Base-by-base conservation (phyloP, 2,113 vertebrate genomes). In the Butorides virescens region DNA sequence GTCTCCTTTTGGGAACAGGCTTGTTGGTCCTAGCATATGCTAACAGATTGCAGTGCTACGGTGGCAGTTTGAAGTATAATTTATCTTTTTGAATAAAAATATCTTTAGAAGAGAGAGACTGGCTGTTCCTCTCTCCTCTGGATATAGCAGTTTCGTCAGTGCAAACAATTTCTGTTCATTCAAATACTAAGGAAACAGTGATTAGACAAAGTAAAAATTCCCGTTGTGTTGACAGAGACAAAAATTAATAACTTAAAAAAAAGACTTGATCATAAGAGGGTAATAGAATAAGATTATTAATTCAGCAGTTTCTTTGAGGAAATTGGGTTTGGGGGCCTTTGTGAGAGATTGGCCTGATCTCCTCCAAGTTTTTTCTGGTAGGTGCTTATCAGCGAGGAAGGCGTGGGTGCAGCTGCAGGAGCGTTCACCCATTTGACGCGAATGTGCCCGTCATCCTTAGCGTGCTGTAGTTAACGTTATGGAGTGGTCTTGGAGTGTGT, bases 31-130 rank as follows among this genome's bases (percentile, higher is more conserved):
- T 95, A 14, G 1, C 52, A 7, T 37, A 47, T 39, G 7, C 65
- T 81, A 82, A 77, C 88, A 93, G 86, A 74, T 81, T 95, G 93
- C 61, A 86, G 86, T 81, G 73, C 75, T 94, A 16, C 7, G 3
- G 68, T 91, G 88, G 65, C 80, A 81, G 76, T 73, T 89, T 53
- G 67, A 52, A 77, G 42, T 59, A 59, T 32, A 68, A 39, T 93
- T 86, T 90, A 36, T 92, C 56, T 84, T 75, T 84, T 37, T 37
- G 65, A 56, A 42, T 58, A 78, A 81, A 91, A 88, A 56, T 66
- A 18, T 65, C 56, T 83, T 36, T 27, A 59, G 62, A 61, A 93
- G 55, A 67, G 30, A 37, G 56, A 50, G 81, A 5, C 3, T 62
- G 27, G 5, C 39, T 58, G 27, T 59, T 76, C 30, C n/a, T 66